Evolutionary conservation across 2,113 vertebrate genomes (phyloP).

Genomic region (Malurus alboscapulatus): DNA sequence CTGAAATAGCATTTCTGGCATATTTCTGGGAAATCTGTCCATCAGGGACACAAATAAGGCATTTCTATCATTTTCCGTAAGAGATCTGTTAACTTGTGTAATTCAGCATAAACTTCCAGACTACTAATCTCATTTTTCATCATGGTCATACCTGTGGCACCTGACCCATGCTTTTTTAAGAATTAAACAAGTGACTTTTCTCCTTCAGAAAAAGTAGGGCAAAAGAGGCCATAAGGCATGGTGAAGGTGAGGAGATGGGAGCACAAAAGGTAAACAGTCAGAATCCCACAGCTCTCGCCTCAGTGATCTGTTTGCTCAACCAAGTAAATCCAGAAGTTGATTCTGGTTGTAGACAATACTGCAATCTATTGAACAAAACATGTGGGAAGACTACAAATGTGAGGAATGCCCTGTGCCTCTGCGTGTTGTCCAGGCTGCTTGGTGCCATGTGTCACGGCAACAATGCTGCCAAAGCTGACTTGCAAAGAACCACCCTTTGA

Average conservation of each 20-base stretch:
- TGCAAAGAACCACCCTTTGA: conserved; percentile 50
- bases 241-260: not conserved
- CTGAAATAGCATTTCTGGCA: not conserved
- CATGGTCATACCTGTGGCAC: not conserved
- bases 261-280: not conserved
- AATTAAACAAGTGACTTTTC: not conserved
- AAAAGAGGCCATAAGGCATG: not conserved
- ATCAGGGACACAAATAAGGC: not conserved
- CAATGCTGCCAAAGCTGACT: conserved; percentile 47
- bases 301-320: not conserved
- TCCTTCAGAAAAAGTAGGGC: not conserved
- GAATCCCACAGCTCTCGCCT: not conserved
- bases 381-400: conserved; percentile 20
- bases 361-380: not conserved
- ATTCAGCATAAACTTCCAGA: not conserved
- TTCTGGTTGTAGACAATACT: not conserved
- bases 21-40: conserved; percentile 9
- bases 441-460: conserved; percentile 8
- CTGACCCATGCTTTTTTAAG: not conserved
- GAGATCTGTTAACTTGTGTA: not conserved
- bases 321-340: not conserved
- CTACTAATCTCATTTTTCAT: not conserved
- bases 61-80: not conserved
- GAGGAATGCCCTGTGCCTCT: conserved; percentile 14
- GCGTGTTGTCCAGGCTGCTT: not conserved